A percentile compares a stretch with the other conserved stretches of the same genome.
Evolutionary conservation across 2,113 vertebrate species (phyloP).

Genomic region (Otolemur garnettii): DNA sequence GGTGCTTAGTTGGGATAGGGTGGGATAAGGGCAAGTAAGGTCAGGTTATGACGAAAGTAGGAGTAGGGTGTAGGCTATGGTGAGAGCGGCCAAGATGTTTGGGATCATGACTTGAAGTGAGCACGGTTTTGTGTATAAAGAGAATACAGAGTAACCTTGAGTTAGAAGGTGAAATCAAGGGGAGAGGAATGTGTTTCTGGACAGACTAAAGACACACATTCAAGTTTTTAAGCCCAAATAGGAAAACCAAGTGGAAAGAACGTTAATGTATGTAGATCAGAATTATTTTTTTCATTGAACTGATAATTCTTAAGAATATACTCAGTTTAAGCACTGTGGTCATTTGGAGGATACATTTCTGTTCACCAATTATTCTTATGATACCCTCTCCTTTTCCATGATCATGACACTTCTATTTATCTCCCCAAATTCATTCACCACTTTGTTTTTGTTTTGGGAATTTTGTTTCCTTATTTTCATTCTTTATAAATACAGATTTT

Average conservation of each 20-base stretch:
- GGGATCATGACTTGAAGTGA: not conserved
- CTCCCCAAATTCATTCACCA: not conserved
- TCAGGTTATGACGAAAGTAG: not conserved
- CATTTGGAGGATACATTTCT: not conserved
- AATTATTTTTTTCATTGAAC: not conserved
- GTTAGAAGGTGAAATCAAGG: not conserved
- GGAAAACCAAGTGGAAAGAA: constrained; percentile 8
- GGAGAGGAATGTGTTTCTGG: not conserved
- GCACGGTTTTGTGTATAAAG: not conserved
- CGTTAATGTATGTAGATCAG: not conserved
- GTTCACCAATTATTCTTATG: not conserved
- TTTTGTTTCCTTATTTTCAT: not conserved
- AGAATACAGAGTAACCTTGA: not conserved
- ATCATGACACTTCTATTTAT: not conserved
- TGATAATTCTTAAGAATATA: not conserved
- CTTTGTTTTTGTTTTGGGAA: not conserved
- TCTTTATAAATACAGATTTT: not conserved
- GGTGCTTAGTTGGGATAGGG: not conserved
- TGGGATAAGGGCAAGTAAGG: not conserved
- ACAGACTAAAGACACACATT: not conserved
- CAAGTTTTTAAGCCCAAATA: not conserved
- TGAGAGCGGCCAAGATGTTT: not conserved
- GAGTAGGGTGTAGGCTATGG: not conserved
- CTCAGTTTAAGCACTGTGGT: not conserved
- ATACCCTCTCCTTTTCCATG: not conserved